phyloP scores from a whole-genome alignment of 2,888 invertebrate species.

The Drosophila setosimentum region DNA sequence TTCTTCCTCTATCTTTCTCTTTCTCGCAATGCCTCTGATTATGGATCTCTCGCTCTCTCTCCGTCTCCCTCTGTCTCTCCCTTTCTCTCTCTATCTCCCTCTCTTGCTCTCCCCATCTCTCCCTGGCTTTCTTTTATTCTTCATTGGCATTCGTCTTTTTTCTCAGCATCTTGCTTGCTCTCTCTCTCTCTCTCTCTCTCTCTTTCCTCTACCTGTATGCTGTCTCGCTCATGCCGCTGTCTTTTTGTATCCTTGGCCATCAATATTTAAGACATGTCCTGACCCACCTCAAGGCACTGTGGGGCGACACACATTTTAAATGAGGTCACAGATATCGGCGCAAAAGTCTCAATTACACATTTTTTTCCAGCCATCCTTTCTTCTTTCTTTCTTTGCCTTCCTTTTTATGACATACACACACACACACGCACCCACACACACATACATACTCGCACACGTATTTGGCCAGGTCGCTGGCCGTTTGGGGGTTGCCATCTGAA shows the following conservation, averaged over 20 bases:
- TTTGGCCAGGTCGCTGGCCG: conserved; percentile 49
- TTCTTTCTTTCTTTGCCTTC: conserved; percentile 10
- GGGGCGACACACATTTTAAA: conserved; percentile 74
- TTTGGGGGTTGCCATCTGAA: conserved; percentile 27
- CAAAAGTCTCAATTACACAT: conserved; percentile 80
- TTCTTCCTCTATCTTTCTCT: background rate
- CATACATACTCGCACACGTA: conserved; percentile 4
- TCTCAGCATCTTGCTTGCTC: background rate
- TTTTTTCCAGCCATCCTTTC: conserved; percentile 32
- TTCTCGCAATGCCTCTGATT: background rate
- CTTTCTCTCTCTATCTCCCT: background rate
- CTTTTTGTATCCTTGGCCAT: conserved; percentile 34
- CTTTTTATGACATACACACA: conserved; percentile 16
- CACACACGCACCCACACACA: conserved; percentile 8
- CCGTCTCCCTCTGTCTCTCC: background rate
- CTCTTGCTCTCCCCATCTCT: background rate
- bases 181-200: background rate
- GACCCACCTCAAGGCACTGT: conserved; percentile 73
- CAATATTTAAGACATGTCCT: conserved; percentile 50
- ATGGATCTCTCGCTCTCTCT: background rate
- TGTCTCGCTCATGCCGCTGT: background rate
- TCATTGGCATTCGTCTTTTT: background rate
- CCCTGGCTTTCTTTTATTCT: background rate
- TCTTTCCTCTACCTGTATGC: background rate
- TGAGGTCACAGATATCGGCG: conserved; percentile 79